Percentiles rank a stretch among this genome's conserved stretches.
phyloP scores from a whole-genome alignment of 2,113 vertebrate species.

The Prolemur simus region DNA sequence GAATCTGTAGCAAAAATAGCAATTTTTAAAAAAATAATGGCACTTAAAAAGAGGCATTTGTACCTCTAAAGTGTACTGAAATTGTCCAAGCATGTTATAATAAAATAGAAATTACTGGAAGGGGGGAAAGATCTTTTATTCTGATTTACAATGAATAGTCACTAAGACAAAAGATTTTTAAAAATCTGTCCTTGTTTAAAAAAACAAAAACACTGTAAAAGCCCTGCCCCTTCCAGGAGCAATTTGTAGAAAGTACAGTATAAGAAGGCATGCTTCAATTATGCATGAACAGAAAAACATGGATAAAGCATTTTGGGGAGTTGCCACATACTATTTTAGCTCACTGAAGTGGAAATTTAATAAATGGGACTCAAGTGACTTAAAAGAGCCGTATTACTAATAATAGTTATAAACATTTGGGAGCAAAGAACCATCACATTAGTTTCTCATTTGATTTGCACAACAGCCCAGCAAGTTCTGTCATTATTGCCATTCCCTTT shows the following conservation, averaged over 20 bases:
- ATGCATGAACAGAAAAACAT: not conserved
- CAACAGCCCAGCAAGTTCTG: not conserved
- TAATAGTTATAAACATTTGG: not conserved
- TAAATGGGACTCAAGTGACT: not conserved
- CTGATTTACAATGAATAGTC: slow-evolving; percentile 30
- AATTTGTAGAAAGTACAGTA: not conserved
- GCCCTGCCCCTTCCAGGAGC: not conserved
- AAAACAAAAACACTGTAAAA: not conserved
- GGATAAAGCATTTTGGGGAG: not conserved
- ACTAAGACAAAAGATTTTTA: slow-evolving; percentile 20
- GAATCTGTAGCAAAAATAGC: slow-evolving; percentile 62
- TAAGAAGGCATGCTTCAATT: not conserved
- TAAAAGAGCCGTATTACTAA: slow-evolving; percentile 14
- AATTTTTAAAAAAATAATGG: slow-evolving; percentile 60
- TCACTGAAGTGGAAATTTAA: not conserved
- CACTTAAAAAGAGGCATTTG: slow-evolving; percentile 53
- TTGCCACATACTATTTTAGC: not conserved
- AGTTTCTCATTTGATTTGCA: not conserved
- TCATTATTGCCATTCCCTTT: not conserved
- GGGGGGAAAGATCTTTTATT: slow-evolving; percentile 25
- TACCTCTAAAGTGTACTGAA: slow-evolving; percentile 37
- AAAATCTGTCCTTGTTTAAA: not conserved
- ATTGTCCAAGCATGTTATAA: slow-evolving; percentile 44
- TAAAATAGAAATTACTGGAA: slow-evolving; percentile 44
- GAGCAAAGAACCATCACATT: not conserved